These are phyloP conservation scores for Procambarus virginalis DNA, from an alignment of 1,140 invertebrate species.

Conservation along the genomic window DNA sequence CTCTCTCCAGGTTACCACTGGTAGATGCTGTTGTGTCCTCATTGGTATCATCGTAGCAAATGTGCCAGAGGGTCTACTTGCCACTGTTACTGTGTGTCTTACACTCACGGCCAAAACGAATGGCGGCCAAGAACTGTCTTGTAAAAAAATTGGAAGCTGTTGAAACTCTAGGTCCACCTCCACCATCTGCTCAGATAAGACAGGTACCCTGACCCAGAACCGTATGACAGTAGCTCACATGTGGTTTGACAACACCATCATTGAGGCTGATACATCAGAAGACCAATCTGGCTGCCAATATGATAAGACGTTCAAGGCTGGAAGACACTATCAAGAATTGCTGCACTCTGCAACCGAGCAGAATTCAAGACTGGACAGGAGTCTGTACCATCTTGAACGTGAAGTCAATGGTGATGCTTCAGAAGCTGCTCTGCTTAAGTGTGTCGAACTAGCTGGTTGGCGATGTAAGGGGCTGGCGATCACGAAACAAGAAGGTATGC, in stretches of 20 bases:
- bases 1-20: conserved; percentile 86
- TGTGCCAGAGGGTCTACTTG: conserved; percentile 97
- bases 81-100: conserved; percentile 97
- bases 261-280: conserved; percentile 96
- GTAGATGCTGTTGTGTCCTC: conserved; percentile 98
- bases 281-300: conserved; percentile 94
- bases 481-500: conserved; percentile 94
- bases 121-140: conserved; percentile 97
- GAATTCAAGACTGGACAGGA: conserved; percentile 97
- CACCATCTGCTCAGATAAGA: conserved; percentile 98
- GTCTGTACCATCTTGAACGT: conserved; percentile 93
- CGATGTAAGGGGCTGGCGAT: conserved; percentile 91
- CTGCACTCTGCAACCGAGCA: conserved; percentile 96
- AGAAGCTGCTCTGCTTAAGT: conserved; percentile 96
- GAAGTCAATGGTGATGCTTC: conserved; percentile 90
- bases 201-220: conserved; percentile 96
- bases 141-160: conserved; percentile 98
- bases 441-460: conserved; percentile 96
- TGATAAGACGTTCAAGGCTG: conserved; percentile 93
- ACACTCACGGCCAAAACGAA: conserved; percentile 95
- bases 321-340: conserved; percentile 92
- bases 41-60: conserved; percentile 99
- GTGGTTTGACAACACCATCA: conserved; percentile 98
- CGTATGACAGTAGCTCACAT: conserved; percentile 97
- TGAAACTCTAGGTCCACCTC: conserved; percentile 95